Evolutionary conservation across 2,113 vertebrate species (phyloP).

Genomic region (Excalfactoria chinensis): DNA sequence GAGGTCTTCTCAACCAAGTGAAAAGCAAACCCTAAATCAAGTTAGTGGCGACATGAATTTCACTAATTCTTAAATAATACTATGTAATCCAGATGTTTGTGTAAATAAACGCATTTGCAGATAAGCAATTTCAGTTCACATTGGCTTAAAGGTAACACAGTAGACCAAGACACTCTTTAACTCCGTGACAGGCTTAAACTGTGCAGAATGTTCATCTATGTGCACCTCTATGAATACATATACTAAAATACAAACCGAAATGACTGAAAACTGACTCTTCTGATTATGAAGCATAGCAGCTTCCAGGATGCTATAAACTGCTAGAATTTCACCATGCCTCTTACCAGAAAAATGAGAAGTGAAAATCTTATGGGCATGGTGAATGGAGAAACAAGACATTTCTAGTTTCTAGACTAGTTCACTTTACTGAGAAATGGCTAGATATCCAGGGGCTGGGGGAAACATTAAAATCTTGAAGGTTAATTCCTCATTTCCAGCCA

Average conservation of each 20-base stretch:
- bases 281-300: not conserved
- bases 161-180: not conserved
- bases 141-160: not conserved
- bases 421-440: fast-evolving
- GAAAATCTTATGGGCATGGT: not conserved
- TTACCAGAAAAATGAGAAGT: not conserved
- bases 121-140: not conserved
- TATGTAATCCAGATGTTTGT: not conserved
- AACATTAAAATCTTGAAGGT: not conserved
- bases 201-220: not conserved
- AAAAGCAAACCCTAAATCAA: not conserved
- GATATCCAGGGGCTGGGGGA: not conserved
- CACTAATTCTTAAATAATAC: not conserved
- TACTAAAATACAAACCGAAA: not conserved
- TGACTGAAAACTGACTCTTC: not conserved
- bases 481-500: not conserved
- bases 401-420: too few relatives aligned
- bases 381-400: not conserved
- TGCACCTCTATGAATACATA: not conserved
- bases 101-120: not conserved
- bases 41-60: fast-evolving
- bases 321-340: not conserved
- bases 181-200: not conserved
- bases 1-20: not conserved
- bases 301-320: not conserved